phyloP scores from a whole-genome alignment of 1,140 invertebrate species.

The Caenorhabditis inopinata region DNA sequence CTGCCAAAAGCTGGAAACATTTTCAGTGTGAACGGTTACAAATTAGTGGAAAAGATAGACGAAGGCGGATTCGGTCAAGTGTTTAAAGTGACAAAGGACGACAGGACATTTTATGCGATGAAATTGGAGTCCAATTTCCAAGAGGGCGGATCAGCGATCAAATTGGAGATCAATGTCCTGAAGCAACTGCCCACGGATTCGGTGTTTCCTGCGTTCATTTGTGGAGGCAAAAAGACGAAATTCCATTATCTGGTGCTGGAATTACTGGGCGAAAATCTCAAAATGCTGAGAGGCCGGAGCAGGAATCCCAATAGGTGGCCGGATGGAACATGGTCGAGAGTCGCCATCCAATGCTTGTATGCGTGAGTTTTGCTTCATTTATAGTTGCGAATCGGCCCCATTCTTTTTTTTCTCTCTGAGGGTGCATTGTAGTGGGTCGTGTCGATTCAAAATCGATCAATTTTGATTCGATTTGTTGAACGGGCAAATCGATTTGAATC shows the following conservation, averaged over 20 bases:
- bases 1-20: no score
- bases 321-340: slow-evolving; percentile 6
- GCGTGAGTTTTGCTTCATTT: slow-evolving; percentile 7
- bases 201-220: neutral
- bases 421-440: no score
- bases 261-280: neutral
- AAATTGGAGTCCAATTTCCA: neutral
- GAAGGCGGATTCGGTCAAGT: slow-evolving; percentile 21
- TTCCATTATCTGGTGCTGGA: slow-evolving; percentile 2
- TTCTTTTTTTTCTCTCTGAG: no score
- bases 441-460: no score
- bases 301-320: neutral
- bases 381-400: no score
- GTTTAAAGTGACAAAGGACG: slow-evolving; percentile 15
- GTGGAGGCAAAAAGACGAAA: neutral
- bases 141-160: neutral
- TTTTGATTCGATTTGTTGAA: no score
- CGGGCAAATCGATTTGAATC: no score
- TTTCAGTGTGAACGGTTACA: neutral
- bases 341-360: neutral
- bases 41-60: slow-evolving; percentile 12
- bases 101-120: neutral
- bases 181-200: neutral
- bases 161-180: neutral
- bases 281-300: neutral